Evolutionary conservation across 2,888 invertebrate species (phyloP).

Genomic region (Meteorus cinctellus): DNA sequence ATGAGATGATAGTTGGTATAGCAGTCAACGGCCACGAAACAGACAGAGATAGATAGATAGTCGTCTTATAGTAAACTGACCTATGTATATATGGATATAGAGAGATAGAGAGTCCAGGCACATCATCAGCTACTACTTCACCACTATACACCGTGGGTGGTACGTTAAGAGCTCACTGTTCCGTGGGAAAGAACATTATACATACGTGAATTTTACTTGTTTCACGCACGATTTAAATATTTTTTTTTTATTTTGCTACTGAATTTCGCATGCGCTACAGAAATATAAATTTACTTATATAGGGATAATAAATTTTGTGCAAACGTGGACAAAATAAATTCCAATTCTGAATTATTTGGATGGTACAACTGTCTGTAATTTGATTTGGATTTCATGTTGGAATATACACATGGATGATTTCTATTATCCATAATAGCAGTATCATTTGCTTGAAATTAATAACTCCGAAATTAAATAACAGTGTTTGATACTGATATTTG

Average conservation of each 20-base stretch:
- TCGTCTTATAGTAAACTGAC: conserved; percentile 9
- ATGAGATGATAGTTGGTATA: conserved; percentile 9
- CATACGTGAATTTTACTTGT: background rate
- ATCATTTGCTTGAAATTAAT: too few species aligned
- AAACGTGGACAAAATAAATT: background rate
- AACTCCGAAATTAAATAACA: too few species aligned
- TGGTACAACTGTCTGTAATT: background rate
- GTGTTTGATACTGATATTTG: too few species aligned
- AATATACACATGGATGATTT: background rate
- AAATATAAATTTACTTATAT: background rate
- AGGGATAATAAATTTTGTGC: background rate
- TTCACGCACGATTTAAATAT: background rate
- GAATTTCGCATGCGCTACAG: background rate
- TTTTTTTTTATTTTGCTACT: background rate
- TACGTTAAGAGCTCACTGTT: background rate
- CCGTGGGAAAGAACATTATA: conserved; percentile 1
- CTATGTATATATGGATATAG: conserved; percentile 4
- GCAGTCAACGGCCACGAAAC: background rate
- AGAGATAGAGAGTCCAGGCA: background rate
- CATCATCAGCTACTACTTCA: conserved; percentile 8
- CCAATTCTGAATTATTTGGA: background rate
- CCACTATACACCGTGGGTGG: conserved; percentile 28
- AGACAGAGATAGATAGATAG: conserved; percentile 15
- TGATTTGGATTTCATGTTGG: background rate
- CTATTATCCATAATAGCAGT: background rate